Evolutionary conservation across 1,140 invertebrate genomes (phyloP), one percentile per base, ranked within the genome.

Genomic region (Probaryconus sp.): DNA sequence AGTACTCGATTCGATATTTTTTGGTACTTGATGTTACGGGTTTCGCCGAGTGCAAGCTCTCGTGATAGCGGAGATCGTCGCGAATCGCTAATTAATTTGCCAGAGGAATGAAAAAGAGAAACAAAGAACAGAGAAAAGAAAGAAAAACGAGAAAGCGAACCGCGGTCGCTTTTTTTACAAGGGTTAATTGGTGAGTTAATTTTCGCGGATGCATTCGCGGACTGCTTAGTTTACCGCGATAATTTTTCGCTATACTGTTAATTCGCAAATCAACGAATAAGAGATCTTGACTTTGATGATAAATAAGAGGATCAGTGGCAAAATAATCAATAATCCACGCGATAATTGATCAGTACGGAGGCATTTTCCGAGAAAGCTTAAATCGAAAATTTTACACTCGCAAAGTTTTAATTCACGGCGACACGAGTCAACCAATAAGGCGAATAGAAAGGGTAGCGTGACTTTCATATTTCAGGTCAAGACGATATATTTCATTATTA

Each of bases 401-500:
- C 26, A n/a, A n/a, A n/a, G n/a, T n/a, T n/a, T 53, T 56, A 63
- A 61, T 61, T 61, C 61, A 37, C 38, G 53, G 42, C 43, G 38
- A 21, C 30, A 33, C 42, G 38, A 74, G 71, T 68, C 75, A 79
- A 71, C 81, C 75, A 80, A 84, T 84, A 81, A 78, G 55, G 77
- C 69, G 78, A 76, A 80, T 78, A 76, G 63, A 80, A 72, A 78
- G 56, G 63, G 58, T 85, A 76, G 83, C 83, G 85, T 85, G 83
- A 85, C 83, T 83, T 78, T 77, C 77, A 78, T 80, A 68, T 85
- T 85, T 69, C 83, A 84, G 82, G 83, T 85, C 83, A 84, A 53
- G 70, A 84, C 83, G 77, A 84, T 86, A 85, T 84, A 83, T 85
- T 84, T 84, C 61, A 75, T 81, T 81, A 85, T 85, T 85, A 83